Percentiles rank a stretch among this genome's conserved stretches.
Conservation (phyloP, 2,888 invertebrate species). For the Ganaspis brasiliensis region DNA sequence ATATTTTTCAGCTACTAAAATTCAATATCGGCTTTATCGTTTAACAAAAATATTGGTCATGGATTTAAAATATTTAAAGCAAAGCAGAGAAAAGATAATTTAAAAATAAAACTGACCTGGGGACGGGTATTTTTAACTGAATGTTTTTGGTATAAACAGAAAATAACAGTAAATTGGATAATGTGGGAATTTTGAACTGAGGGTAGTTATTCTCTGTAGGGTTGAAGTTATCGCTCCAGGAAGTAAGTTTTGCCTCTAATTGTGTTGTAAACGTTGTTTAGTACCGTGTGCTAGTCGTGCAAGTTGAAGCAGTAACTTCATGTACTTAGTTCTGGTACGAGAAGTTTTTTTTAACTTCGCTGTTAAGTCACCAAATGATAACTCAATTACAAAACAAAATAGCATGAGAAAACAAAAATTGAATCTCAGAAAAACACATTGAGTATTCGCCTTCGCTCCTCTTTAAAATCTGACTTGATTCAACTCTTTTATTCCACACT, state of each 20-base stretch:
- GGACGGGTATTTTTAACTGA: slow-evolving; percentile 17
- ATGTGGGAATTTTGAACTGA: slow-evolving; percentile 25
- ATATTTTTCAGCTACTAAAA: too few relatives aligned
- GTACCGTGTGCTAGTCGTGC: slow-evolving; percentile 2
- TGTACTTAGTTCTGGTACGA: neutral
- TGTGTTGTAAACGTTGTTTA: slow-evolving; percentile 37
- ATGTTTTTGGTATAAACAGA: neutral
- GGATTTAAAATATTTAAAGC: slow-evolving; percentile 11
- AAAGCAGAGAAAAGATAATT: neutral
- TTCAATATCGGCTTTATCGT: too few relatives aligned
- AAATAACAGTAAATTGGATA: slow-evolving; percentile 26
- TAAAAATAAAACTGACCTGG: neutral
- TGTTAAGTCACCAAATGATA: too few relatives aligned
- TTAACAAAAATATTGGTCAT: too few relatives aligned
- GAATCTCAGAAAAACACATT: too few relatives aligned
- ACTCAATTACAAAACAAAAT: too few relatives aligned
- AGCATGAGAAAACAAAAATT: too few relatives aligned
- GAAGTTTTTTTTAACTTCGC: too few relatives aligned
- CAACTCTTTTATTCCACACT: too few relatives aligned
- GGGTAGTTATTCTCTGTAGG: slow-evolving; percentile 23
- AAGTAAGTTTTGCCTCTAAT: slow-evolving; percentile 23
- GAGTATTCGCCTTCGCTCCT: too few relatives aligned
- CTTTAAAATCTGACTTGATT: too few relatives aligned
- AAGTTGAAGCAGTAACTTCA: slow-evolving; percentile 1
- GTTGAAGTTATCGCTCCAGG: slow-evolving; percentile 27